Base-by-base conservation (phyloP, 2,113 vertebrate genomes). In the Passer montanus region DNA sequence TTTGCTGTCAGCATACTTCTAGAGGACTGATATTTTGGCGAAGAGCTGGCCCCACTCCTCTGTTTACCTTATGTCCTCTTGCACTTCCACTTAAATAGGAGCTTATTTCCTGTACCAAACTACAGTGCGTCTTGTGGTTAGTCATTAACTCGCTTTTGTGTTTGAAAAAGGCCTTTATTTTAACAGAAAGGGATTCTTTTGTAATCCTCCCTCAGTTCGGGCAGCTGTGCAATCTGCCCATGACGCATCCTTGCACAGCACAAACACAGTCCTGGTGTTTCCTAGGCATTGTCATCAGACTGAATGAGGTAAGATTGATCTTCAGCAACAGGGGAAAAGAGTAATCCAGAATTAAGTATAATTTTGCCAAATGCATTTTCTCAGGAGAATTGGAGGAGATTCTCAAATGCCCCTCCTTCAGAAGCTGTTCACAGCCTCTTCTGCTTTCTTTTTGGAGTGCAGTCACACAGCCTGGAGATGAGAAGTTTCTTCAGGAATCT, bases 51-150 rank as follows among this genome's bases (percentile, higher is more conserved):
- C 28, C 28, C 47, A 2, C 15, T 50, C 1, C 41, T 68, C 50
- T 86, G 43, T 87, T 93, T 88, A 74, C 55, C 39, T 80, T 28
- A 74, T 24, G 50, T 73, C 50, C 59, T 89, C 59, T 70, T 79
- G 33, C 52, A 46, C 75, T 95, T 95, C 89, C 75, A 88, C 44
- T 31, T 26, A 72, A 47, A 62, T 35, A 44, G 35, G 75, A 94
- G 68, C 68, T 94, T 60, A 88, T 93, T 96, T 94, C 92, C 94
- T 92, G 80, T 77, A 30, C 63, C 77, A 52, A 92, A 80, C 41
- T 70, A 68, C 66, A 0, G 0, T 26, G 49, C 0, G 0, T 56
- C 69, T 90, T 81, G 76, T 0, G 33, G 79, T 78, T 94, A 78
- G 77, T 82, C 73, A 79, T 77, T 87, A 95, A 87, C 74, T 70